Conservation (phyloP, 2,113 vertebrate species). For the Scomber colias region DNA sequence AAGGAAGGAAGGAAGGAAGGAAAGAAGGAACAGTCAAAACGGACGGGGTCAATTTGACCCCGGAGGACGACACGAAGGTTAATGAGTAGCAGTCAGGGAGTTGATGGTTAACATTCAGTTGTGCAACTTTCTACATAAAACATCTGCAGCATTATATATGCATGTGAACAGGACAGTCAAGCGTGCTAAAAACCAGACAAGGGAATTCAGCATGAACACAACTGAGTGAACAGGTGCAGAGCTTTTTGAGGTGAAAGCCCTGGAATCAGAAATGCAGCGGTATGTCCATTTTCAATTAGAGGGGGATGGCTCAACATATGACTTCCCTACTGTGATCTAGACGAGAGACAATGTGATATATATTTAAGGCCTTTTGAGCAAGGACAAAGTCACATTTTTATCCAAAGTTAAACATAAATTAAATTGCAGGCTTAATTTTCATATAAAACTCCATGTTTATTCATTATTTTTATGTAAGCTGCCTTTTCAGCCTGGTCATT, state of each 20-base stretch:
- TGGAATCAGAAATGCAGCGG: conserved; percentile 22
- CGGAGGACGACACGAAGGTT: not conserved
- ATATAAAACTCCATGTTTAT: not conserved
- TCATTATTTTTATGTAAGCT: not conserved
- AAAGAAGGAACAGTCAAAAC: no score
- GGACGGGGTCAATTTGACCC: no score
- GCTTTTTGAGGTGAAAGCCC: conserved; percentile 29
- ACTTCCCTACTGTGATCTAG: conserved; percentile 17
- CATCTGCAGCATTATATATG: no score
- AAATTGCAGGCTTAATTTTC: not conserved
- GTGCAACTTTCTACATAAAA: no score
- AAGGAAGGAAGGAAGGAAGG: no score
- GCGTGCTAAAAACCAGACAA: not conserved
- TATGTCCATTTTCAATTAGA: conserved; percentile 38
- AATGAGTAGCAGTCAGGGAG: not conserved
- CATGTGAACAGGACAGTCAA: not conserved
- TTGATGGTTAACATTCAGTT: not conserved
- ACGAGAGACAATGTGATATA: conserved; percentile 18
- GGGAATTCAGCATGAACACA: not conserved
- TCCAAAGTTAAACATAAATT: not conserved
- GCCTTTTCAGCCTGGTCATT: not conserved
- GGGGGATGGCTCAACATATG: conserved; percentile 30
- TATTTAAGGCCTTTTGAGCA: not conserved
- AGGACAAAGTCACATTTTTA: not conserved
- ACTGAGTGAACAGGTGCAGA: conserved; percentile 40